Evolutionary conservation across 2,888 invertebrate species (phyloP).

Genomic region (Plusia festucae): DNA sequence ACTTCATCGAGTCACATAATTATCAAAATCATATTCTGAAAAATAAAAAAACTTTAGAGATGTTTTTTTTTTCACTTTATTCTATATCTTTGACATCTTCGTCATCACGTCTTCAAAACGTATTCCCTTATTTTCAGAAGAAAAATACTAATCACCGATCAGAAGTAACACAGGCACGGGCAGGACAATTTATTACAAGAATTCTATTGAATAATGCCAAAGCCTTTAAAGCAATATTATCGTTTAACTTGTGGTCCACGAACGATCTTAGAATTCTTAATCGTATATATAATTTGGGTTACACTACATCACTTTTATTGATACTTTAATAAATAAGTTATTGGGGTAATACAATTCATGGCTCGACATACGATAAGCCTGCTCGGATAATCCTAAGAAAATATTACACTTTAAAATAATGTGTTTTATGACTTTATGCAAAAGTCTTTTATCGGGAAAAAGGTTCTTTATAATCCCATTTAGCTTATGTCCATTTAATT

Average conservation of each 20-base stretch:
- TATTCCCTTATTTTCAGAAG: too few species aligned
- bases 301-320: conserved; percentile 57
- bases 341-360: conserved; percentile 52
- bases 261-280: conserved; percentile 31
- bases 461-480: not conserved
- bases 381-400: conserved; percentile 41
- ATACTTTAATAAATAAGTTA: conserved; percentile 58
- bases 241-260: too few species aligned
- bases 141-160: too few species aligned
- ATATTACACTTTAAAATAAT: conserved; percentile 42
- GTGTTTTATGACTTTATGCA: conserved; percentile 19
- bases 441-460: not conserved
- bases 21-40: too few species aligned
- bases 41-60: too few species aligned
- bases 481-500: too few species aligned
- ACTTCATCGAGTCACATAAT: too few species aligned
- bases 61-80: too few species aligned
- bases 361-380: conserved; percentile 19
- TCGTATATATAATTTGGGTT: conserved; percentile 34
- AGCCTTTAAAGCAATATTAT: not conserved
- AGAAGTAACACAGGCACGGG: too few species aligned
- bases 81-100: too few species aligned
- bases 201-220: not conserved
- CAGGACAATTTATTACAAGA: too few species aligned
- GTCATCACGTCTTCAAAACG: too few species aligned